Conservation (phyloP, 2,797 vertebrate species). For the Potorous gilbertii region DNA sequence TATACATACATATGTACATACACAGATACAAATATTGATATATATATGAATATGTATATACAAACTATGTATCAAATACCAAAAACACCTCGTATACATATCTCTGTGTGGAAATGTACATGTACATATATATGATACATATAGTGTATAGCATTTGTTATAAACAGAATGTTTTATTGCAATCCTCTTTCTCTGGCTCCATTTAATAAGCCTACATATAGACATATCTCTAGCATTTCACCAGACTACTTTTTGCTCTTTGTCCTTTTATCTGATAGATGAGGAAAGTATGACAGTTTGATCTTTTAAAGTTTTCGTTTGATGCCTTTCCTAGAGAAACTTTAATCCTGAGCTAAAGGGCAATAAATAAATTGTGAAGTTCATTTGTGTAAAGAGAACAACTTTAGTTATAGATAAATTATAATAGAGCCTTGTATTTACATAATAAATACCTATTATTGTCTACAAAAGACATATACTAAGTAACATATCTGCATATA, state of each 20-base stretch:
- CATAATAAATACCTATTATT: conserved; percentile 18
- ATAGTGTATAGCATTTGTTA: no score
- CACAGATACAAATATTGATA: no score
- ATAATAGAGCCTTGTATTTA: background rate
- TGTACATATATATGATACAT: no score
- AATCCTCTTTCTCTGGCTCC: background rate
- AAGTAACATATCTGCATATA: no score
- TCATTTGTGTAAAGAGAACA: background rate
- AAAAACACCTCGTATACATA: no score
- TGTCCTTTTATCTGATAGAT: background rate
- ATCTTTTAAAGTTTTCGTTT: background rate
- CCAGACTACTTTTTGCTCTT: conserved; percentile 12
- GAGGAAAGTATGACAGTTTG: background rate
- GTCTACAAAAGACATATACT: no score
- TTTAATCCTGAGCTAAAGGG: background rate
- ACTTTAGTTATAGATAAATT: conserved; percentile 7
- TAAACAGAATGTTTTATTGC: background rate
- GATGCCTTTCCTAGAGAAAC: conserved; percentile 8
- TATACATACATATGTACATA: no score
- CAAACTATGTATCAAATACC: no score
- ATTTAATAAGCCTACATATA: background rate
- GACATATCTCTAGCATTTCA: conserved; percentile 2
- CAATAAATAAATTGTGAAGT: background rate
- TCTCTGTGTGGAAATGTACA: no score
- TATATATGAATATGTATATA: no score